phyloP scores from a whole-genome alignment of 2,888 invertebrate species.

The Megamerina dolium region DNA sequence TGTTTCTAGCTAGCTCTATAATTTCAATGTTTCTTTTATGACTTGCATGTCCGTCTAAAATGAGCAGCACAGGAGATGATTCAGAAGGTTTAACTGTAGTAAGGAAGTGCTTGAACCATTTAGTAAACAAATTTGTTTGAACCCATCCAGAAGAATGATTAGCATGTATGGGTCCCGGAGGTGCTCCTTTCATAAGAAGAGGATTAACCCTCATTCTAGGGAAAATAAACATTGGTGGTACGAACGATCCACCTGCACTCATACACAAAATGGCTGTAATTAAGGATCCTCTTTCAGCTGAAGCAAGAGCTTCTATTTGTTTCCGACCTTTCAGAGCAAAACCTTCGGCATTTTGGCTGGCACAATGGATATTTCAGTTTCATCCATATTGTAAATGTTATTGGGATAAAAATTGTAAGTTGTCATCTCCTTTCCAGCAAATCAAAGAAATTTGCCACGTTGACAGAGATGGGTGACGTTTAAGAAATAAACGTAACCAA shows the following conservation, averaged over 20 bases:
- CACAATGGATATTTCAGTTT: conserved; percentile 15
- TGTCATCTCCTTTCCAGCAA: conserved; percentile 4
- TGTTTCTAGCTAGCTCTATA: conserved; percentile 12
- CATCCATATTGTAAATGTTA: conserved; percentile 15
- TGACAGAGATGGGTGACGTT: not conserved
- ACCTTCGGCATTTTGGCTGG: conserved; percentile 14
- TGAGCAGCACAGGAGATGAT: conserved; percentile 12
- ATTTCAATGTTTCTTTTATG: conserved; percentile 15
- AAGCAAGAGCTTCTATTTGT: conserved; percentile 15
- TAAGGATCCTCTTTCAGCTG: conserved; percentile 15
- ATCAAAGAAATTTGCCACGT: conserved; percentile 9
- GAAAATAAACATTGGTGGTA: conserved; percentile 13
- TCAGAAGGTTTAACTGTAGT: conserved; percentile 10
- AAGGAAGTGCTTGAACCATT: conserved; percentile 16
- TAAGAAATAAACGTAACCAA: too few relatives aligned
- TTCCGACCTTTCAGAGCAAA: conserved; percentile 9
- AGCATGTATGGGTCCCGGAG: conserved; percentile 11
- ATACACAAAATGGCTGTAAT: conserved; percentile 15
- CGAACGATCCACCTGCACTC: conserved; percentile 14
- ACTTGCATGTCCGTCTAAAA: conserved; percentile 18
- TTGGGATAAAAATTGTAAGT: conserved; percentile 9
- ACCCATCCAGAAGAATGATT: conserved; percentile 15
- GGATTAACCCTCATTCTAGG: conserved; percentile 14
- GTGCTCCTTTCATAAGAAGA: conserved; percentile 13
- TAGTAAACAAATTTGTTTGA: conserved; percentile 16